Evolutionary conservation across 1,140 invertebrate species (phyloP).

Genomic region (Drosophila quadrilineata): DNA sequence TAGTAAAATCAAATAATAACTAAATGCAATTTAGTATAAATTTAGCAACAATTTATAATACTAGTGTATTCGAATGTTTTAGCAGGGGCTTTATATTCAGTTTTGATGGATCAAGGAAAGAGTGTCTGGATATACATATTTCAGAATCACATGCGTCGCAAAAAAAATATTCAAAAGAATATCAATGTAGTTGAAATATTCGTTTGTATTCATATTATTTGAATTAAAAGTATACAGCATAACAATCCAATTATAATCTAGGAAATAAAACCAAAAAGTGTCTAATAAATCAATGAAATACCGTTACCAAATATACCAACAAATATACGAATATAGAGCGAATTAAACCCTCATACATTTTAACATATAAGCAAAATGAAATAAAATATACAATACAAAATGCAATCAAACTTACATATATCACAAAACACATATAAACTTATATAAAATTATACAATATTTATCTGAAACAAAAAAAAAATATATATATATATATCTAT

Average conservation of each 20-base stretch:
- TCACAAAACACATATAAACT: constrained; percentile 36
- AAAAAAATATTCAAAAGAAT: constrained; percentile 22
- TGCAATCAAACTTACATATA: constrained; percentile 69
- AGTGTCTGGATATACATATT: neutral
- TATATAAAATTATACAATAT: constrained; percentile 29
- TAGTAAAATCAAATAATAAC: constrained; percentile 33
- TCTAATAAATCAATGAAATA: constrained; percentile 18
- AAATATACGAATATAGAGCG: constrained; percentile 5
- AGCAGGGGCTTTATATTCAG: constrained; percentile 29
- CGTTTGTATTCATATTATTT: constrained; percentile 29
- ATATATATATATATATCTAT: constrained; percentile 31
- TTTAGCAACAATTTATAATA: constrained; percentile 14
- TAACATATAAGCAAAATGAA: constrained; percentile 25
- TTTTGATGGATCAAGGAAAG: constrained; percentile 8
- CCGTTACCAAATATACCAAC: constrained; percentile 43
- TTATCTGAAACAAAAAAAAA: constrained; percentile 28
- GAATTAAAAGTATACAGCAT: constrained; percentile 3
- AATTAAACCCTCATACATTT: neutral
- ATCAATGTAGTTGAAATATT: constrained; percentile 14
- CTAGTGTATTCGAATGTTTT: constrained; percentile 29
- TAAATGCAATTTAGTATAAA: constrained; percentile 49
- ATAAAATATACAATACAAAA: constrained; percentile 56
- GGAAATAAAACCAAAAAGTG: constrained; percentile 13
- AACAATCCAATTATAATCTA: constrained; percentile 46
- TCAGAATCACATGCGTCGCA: constrained; percentile 16